Percentiles rank a stretch among this genome's conserved stretches.
phyloP scores from a whole-genome alignment of 2,113 vertebrate species.

The Corythaeola cristata region DNA sequence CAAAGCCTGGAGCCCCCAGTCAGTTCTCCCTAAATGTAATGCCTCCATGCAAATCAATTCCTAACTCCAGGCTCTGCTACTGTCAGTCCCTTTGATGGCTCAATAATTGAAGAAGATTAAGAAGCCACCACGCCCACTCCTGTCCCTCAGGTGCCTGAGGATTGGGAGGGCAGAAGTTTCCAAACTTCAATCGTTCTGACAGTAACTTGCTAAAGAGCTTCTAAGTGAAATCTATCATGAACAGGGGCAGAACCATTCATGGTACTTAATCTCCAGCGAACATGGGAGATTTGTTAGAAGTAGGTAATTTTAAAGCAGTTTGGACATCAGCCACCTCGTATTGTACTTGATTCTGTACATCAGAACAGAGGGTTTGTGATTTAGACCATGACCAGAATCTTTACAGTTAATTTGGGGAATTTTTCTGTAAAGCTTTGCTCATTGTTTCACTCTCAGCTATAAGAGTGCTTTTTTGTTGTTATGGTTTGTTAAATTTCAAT shows the following conservation, averaged over 20 bases:
- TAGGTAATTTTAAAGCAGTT: background rate
- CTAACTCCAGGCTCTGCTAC: background rate
- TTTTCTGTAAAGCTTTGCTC: background rate
- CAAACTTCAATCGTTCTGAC: background rate
- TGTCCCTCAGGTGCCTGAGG: background rate
- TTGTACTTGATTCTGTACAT: background rate
- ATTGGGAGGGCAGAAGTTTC: background rate
- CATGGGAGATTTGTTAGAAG: background rate
- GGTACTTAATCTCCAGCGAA: fast-evolving
- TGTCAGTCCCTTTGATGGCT: background rate
- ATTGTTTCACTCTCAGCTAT: background rate
- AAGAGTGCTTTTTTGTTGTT: background rate
- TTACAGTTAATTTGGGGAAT: background rate
- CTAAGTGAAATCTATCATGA: background rate
- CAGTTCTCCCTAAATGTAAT: background rate
- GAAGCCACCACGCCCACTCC: background rate
- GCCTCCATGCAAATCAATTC: background rate
- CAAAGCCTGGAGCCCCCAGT: background rate
- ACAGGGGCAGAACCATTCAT: background rate
- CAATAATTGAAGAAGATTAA: background rate
- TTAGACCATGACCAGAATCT: background rate
- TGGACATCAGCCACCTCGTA: background rate
- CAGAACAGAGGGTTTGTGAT: background rate
- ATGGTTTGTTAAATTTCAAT: slow-evolving; percentile 29
- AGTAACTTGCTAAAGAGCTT: background rate